phyloP scores from a whole-genome alignment of 2,888 invertebrate species.

The Strigamia crassipes region DNA sequence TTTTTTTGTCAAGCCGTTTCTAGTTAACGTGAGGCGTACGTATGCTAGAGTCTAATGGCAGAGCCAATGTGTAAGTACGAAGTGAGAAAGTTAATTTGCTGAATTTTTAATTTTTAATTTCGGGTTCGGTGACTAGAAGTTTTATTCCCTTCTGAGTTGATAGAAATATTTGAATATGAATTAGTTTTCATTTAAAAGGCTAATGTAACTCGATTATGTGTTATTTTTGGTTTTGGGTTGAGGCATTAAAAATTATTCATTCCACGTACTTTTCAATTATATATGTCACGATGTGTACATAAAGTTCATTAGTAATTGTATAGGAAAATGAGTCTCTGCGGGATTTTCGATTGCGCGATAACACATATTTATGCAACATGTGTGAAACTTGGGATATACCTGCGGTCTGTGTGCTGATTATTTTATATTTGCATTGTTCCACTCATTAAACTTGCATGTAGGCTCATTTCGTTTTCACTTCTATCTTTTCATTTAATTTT shows the following conservation, averaged over 20 bases:
- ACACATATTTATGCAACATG: slow-evolving; percentile 21
- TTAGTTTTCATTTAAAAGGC: background rate
- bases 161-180: background rate
- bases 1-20: background rate
- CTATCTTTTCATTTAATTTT: too few relatives aligned
- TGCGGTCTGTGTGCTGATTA: slow-evolving; percentile 15
- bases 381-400: slow-evolving; percentile 10
- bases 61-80: too few relatives aligned
- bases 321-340: slow-evolving; percentile 16
- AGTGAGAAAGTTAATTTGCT: background rate
- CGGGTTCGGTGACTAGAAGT: background rate
- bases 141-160: background rate
- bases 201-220: background rate
- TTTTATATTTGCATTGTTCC: background rate
- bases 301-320: slow-evolving; percentile 13
- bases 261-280: background rate
- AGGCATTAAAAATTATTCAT: slow-evolving; percentile 11
- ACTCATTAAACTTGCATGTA: background rate
- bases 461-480: background rate
- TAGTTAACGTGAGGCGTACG: background rate
- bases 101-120: slow-evolving; percentile 16
- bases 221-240: background rate
- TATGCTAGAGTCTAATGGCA: too few relatives aligned
- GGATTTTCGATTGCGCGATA: slow-evolving; percentile 11
- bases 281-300: background rate